A percentile compares a stretch with the other conserved stretches of the same genome.
These are phyloP conservation scores for Apodemus agrarius DNA, from an alignment of 2,797 vertebrate species.

Conservation along the genomic window DNA sequence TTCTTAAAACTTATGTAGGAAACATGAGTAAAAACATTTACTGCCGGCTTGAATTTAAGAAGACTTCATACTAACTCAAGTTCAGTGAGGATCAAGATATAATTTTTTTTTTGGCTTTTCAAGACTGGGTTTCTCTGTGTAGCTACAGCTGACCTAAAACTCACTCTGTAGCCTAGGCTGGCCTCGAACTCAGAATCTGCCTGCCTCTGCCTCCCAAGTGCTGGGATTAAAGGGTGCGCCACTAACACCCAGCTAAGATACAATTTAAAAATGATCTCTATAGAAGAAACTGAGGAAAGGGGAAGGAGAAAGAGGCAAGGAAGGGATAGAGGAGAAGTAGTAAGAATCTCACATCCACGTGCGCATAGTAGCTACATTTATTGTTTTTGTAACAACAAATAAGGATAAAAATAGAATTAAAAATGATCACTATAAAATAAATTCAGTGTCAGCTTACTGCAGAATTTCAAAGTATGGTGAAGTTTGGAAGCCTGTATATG, in stretches of 20 bases:
- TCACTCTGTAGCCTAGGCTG: too few relatives aligned
- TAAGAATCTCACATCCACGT: neutral
- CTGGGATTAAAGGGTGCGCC: too few relatives aligned
- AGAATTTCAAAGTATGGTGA: neutral
- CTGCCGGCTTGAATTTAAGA: neutral
- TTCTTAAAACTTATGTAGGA: slow-evolving; percentile 9
- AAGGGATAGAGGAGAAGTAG: neutral
- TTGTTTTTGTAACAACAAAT: neutral
- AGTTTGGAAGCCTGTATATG: neutral
- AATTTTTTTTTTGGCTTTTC: too few relatives aligned
- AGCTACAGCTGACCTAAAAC: too few relatives aligned
- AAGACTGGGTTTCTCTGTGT: too few relatives aligned
- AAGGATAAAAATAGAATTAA: neutral
- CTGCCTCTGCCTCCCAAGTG: too few relatives aligned
- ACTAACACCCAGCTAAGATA: too few relatives aligned
- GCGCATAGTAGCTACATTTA: neutral
- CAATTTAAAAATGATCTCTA: neutral
- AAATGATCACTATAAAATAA: neutral
- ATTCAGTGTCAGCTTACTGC: neutral
- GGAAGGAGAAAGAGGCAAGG: neutral
- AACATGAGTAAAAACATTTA: slow-evolving; percentile 38
- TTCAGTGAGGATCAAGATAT: neutral
- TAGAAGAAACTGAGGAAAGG: neutral
- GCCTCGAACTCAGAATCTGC: too few relatives aligned
- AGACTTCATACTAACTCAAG: neutral